phyloP scores from a whole-genome alignment of 2,888 invertebrate genomes.

The Galerucella calmariensis region DNA sequence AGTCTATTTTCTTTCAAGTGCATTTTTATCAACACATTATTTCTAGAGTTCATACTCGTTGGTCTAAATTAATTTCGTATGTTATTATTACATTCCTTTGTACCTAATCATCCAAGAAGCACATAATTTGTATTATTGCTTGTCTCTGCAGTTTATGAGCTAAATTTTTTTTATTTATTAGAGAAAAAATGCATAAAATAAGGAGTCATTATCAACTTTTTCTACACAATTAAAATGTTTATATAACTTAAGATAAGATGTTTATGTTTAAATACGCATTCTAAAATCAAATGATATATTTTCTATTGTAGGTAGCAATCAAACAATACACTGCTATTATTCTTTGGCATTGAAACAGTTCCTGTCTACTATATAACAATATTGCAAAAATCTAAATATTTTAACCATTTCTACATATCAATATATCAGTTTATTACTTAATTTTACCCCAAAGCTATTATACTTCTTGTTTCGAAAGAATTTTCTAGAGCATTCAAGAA shows the following conservation, averaged over 20 bases:
- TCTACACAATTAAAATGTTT: neutral
- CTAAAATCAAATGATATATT: neutral
- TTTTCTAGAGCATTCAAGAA: neutral
- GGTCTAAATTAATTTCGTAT: too few species aligned
- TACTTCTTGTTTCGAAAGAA: neutral
- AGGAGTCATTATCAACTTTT: neutral
- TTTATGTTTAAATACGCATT: neutral
- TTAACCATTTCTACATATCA: too few species aligned
- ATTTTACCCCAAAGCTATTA: neutral
- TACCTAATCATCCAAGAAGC: too few species aligned
- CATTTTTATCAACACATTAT: too few species aligned
- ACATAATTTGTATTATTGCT: too few species aligned
- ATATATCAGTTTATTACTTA: neutral
- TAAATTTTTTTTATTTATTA: too few species aligned
- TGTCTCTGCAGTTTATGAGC: too few species aligned
- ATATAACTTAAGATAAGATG: slow-evolving; percentile 1
- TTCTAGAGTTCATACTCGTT: too few species aligned
- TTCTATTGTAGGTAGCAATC: too few species aligned
- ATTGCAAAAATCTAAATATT: neutral
- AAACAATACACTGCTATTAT: neutral
- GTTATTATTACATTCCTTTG: too few species aligned
- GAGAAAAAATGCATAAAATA: neutral
- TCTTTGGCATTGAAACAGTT: neutral
- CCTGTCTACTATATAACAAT: neutral
- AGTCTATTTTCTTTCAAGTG: too few species aligned